phyloP scores from a whole-genome alignment of 2,888 invertebrate species.

The Schizotus pectinicornis region DNA sequence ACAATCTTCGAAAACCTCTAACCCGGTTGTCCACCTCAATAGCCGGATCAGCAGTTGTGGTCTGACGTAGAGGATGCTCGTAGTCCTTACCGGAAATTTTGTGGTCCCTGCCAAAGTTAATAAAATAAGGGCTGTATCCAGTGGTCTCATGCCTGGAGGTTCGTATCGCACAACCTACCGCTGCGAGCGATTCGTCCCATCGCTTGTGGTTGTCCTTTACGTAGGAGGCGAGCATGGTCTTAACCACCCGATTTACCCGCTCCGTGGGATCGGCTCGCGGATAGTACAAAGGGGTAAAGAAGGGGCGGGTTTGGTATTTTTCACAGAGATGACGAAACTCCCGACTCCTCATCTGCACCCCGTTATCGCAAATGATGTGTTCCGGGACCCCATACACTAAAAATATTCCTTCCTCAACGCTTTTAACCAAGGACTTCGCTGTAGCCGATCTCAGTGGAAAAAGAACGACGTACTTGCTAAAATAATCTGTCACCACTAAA shows the following conservation, averaged over 20 bases:
- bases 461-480: conserved; percentile 1
- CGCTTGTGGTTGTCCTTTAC: too few species aligned
- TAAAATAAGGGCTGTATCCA: too few species aligned
- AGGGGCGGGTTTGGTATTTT: conserved; percentile 25
- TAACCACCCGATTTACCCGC: background rate
- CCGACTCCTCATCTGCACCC: conserved; percentile 19
- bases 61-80: too few species aligned
- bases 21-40: too few species aligned
- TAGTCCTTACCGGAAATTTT: too few species aligned
- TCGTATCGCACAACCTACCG: too few species aligned
- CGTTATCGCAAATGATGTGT: conserved; percentile 33
- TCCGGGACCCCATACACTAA: conserved; percentile 30
- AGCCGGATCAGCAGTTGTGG: too few species aligned
- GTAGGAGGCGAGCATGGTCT: too few species aligned
- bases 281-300: conserved; percentile 40
- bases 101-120: too few species aligned
- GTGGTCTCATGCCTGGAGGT: too few species aligned
- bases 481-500: conserved; percentile 1
- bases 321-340: conserved; percentile 16
- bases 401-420: conserved; percentile 5
- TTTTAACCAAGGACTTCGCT: background rate
- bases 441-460: background rate
- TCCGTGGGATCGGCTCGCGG: conserved; percentile 42
- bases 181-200: too few species aligned
- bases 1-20: too few species aligned